Conservation (phyloP, 2,113 vertebrate species). For the Delphinapterus leucas region DNA sequence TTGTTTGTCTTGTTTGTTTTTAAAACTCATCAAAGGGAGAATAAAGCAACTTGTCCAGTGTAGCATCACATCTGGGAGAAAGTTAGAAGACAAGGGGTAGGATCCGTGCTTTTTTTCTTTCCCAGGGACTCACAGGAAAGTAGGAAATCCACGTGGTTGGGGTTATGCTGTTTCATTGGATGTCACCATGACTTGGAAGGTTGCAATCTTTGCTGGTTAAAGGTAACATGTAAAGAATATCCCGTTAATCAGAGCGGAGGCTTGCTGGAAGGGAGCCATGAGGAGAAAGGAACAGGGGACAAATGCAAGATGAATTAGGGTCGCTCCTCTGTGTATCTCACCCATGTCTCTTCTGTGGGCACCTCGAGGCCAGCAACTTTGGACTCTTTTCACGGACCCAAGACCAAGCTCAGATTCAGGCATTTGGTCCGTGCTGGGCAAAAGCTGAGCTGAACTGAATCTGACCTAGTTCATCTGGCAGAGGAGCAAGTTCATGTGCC, state of each 20-base stretch:
- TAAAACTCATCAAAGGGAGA: background rate
- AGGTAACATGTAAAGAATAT: background rate
- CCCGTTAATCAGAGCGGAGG: fast-evolving
- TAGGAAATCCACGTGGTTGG: background rate
- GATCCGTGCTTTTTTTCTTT: fast-evolving
- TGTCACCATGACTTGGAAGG: background rate
- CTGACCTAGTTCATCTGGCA: background rate
- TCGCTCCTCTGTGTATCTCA: background rate
- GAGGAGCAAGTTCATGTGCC: background rate
- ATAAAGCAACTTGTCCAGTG: background rate
- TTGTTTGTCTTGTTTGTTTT: background rate
- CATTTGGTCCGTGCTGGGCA: background rate
- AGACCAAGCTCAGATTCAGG: background rate
- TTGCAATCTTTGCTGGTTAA: background rate
- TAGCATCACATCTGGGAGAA: background rate
- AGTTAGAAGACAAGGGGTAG: background rate
- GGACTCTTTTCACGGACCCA: fast-evolving
- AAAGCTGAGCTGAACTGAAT: background rate
- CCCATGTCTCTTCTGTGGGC: background rate
- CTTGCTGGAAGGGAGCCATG: background rate
- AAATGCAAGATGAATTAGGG: background rate
- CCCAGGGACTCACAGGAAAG: background rate
- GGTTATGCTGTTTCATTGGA: background rate
- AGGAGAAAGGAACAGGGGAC: background rate
- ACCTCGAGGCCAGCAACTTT: fast-evolving